Conservation (phyloP, 2,888 invertebrate species). For the Napeogenes inachia region DNA sequence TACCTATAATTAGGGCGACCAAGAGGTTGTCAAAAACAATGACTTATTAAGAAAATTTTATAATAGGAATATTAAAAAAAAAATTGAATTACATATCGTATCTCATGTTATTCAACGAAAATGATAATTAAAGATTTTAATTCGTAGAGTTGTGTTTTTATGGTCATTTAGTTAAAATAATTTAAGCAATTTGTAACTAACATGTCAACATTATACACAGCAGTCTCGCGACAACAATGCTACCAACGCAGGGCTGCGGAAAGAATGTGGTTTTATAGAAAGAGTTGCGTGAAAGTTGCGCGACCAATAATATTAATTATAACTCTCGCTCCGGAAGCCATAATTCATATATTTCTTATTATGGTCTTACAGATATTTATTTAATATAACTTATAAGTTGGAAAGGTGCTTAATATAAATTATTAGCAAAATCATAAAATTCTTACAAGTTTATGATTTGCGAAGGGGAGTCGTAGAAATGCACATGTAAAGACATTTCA, state of each 20-base stretch:
- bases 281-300: conserved; percentile 37
- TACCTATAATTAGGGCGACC: neutral
- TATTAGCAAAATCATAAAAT: neutral
- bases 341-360: conserved; percentile 19
- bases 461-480: neutral
- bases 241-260: conserved; percentile 27
- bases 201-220: conserved; percentile 4
- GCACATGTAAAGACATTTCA: too few species aligned
- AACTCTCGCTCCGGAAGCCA: conserved; percentile 20
- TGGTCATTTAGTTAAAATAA: neutral
- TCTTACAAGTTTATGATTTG: neutral
- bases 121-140: too few species aligned
- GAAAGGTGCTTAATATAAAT: neutral
- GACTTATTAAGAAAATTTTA: too few species aligned
- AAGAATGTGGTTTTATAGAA: conserved; percentile 42
- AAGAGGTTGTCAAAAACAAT: too few species aligned
- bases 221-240: conserved; percentile 21
- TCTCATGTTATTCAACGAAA: too few species aligned
- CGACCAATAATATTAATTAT: conserved; percentile 34
- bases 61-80: too few species aligned
- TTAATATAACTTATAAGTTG: neutral
- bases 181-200: conserved; percentile 4
- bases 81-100: too few species aligned
- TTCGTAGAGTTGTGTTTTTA: too few species aligned
- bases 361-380: conserved; percentile 11